Evolutionary conservation across 2,113 vertebrate genomes (phyloP), one percentile per base, ranked within the genome.

Genomic region (Elachura formosa): DNA sequence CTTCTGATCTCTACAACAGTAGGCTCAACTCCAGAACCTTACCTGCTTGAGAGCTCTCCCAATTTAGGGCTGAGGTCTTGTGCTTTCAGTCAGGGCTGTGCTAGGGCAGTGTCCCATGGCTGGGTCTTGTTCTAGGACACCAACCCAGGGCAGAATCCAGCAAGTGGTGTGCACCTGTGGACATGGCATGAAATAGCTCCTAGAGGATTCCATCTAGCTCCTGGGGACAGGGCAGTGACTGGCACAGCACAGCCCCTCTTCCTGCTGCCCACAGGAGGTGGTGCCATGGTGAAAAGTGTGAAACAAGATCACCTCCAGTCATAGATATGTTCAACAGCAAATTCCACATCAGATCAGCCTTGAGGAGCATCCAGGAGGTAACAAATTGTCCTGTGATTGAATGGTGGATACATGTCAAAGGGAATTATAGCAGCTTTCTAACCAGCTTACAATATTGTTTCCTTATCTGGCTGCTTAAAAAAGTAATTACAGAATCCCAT

Each of bases 371-470:
- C 87, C 76, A 93, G 94, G 83, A 94, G 76, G 91, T 41, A 74
- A 96, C 94, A 87, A 96, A 94, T 87, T 62, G 56, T 68, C 92
- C 81, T 38, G 71, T 94, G n/a, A n/a, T 89, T 84, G 77, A 92
- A 84, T 91, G 77, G 83, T 55, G 79, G 89, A 80, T 61, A 56
- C 59, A 43, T 78, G 90, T 87, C 92, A 96, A 95, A 96, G 93
- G 33, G 72, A 81, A 74, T 83, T 49, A 84, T 82, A 46, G 29
- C 61, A 88, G 64, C 22, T 80, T 93, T 78, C 76, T 80, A 74
- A 78, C 89, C 82, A 76, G 31, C 23, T 74, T 69, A 41, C 64
- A 33, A 36, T 73, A 83, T 76, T 41, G 45, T 91, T 92, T 91
- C 73, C 80, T 87, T 89, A 69, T 76, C 66, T 73, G 40, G n/a